These are phyloP conservation scores for Peromyscus maniculatus DNA, from an alignment of 2,113 vertebrate species.

Conservation along the genomic window DNA sequence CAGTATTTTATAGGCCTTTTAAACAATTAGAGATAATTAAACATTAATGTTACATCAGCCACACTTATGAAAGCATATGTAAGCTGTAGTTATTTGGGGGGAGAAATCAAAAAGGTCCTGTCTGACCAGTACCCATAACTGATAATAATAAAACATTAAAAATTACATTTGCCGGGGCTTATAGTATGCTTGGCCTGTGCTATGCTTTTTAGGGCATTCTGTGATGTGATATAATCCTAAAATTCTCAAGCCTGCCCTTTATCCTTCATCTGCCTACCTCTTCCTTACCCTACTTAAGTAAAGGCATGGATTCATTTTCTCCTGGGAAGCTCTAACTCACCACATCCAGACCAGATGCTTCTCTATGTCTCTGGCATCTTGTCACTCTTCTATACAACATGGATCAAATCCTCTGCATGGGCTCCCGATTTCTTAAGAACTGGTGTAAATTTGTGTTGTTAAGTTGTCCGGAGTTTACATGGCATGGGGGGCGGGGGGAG, in stretches of 20 bases:
- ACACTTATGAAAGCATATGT: constrained; percentile 43
- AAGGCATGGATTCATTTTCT: constrained; percentile 1
- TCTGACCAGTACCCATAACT: neutral
- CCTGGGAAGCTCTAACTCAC: neutral
- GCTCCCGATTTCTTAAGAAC: neutral
- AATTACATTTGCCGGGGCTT: neutral
- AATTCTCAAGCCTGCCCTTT: neutral
- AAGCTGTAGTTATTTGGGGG: constrained; percentile 17
- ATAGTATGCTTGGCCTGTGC: neutral
- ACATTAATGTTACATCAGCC: constrained; percentile 21
- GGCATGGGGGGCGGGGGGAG: neutral
- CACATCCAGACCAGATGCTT: neutral
- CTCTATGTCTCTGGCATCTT: neutral
- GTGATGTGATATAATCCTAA: neutral
- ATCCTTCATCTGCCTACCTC: neutral
- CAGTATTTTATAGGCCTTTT: neutral
- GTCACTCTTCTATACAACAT: neutral
- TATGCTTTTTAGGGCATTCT: neutral
- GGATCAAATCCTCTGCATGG: neutral
- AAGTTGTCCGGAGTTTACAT: neutral
- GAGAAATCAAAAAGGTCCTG: neutral
- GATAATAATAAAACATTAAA: constrained; percentile 31
- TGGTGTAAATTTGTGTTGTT: constrained; percentile 9
- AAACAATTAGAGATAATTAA: constrained; percentile 59
- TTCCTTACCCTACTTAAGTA: neutral